These are phyloP conservation scores for Dinocampus coccinellae DNA, from an alignment of 2,888 invertebrate genomes.

Conservation along the genomic window DNA sequence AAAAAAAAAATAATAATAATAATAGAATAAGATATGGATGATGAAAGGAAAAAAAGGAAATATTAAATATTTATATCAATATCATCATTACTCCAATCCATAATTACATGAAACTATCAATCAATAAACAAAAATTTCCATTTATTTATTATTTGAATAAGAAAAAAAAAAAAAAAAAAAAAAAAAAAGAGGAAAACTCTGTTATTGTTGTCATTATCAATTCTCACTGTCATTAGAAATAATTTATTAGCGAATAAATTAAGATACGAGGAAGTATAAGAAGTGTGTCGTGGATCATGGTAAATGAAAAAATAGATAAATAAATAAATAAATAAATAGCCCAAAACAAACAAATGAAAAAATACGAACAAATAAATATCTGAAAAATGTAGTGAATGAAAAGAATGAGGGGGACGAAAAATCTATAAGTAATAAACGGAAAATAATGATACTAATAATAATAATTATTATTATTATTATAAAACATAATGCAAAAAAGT, in stretches of 20 bases:
- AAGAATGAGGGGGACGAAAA: background rate
- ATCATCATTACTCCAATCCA: background rate
- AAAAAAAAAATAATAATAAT: no score
- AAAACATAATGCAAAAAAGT: conserved; percentile 14
- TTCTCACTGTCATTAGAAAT: conserved; percentile 36
- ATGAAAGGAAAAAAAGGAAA: conserved; percentile 5
- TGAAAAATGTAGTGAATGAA: background rate
- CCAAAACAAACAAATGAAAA: conserved; percentile 12
- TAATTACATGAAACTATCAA: background rate
- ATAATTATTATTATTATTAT: no score
- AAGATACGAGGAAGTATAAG: conserved; percentile 38
- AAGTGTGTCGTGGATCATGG: conserved; percentile 46
- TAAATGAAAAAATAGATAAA: conserved; percentile 28
- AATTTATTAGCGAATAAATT: conserved; percentile 22
- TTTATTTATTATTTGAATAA: conserved; percentile 11
- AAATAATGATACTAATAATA: background rate
- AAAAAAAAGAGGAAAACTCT: no score
- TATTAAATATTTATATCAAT: background rate
- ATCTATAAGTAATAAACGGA: background rate
- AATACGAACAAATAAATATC: conserved; percentile 12
- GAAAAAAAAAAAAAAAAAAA: background rate
- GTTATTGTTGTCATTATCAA: conserved; percentile 30
- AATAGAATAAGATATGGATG: conserved; percentile 2
- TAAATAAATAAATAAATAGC: conserved; percentile 10
- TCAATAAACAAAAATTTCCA: background rate